phyloP scores from a whole-genome alignment of 2,797 vertebrate species.

The Triplophysa bombifrons region DNA sequence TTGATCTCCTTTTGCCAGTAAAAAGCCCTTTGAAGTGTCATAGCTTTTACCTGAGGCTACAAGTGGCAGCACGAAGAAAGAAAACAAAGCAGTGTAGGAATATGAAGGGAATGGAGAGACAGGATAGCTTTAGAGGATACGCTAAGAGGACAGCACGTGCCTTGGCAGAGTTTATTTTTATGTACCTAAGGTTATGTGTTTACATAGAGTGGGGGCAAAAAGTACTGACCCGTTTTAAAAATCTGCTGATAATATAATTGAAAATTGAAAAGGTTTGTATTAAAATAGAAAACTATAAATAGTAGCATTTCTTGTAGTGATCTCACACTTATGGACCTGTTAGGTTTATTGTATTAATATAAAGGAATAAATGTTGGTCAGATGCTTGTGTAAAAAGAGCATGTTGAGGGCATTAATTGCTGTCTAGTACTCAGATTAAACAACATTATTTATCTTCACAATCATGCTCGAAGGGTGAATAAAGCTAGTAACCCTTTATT shows the following conservation, averaged over 20 bases:
- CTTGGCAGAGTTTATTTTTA: not conserved
- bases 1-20: slow-evolving; percentile 62
- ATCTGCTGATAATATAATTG: not conserved
- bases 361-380: slow-evolving; percentile 8
- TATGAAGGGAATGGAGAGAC: slow-evolving; percentile 28
- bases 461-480: not conserved
- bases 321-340: too few species aligned
- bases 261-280: too few species aligned
- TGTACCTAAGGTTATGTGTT: not conserved
- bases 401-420: not conserved
- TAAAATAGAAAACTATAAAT: too few species aligned
- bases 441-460: slow-evolving; percentile 9
- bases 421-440: not conserved
- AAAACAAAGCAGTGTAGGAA: slow-evolving; percentile 28
- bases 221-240: not conserved
- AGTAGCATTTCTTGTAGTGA: too few species aligned
- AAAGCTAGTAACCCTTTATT: not conserved
- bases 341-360: too few species aligned
- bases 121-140: slow-evolving; percentile 10
- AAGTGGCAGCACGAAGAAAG: slow-evolving; percentile 39
- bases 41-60: slow-evolving; percentile 63
- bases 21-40: slow-evolving; percentile 66
- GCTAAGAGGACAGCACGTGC: not conserved
- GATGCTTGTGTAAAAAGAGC: slow-evolving; percentile 11
- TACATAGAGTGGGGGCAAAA: slow-evolving; percentile 5